Conservation (phyloP, 2,113 vertebrate genomes). For the Amblyopsis rosae region DNA sequence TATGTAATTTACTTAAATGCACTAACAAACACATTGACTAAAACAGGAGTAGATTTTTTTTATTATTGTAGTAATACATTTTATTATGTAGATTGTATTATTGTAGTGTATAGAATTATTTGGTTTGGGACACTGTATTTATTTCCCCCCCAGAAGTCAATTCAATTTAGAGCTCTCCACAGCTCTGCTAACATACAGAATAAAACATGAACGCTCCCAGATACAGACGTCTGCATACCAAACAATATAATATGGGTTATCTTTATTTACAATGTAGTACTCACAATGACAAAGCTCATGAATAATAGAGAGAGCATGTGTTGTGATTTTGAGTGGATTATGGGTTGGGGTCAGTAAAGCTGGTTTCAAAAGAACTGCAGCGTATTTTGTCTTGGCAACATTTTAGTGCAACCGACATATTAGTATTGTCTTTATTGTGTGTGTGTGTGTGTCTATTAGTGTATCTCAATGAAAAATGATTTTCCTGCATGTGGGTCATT, state of each 20-base stretch:
- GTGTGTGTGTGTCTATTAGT: not conserved
- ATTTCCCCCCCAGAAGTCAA: conserved; percentile 1
- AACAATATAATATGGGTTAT: too few species aligned
- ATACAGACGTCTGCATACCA: too few species aligned
- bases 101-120: too few species aligned
- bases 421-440: not conserved
- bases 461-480: not conserved
- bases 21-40: too few species aligned
- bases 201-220: not conserved
- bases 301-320: too few species aligned
- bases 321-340: not conserved
- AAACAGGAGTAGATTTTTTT: too few species aligned
- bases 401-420: conserved; percentile 16
- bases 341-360: not conserved
- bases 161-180: not conserved
- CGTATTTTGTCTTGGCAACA: conserved; percentile 5
- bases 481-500: not conserved
- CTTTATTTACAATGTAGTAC: too few species aligned
- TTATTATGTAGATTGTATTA: too few species aligned
- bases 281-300: too few species aligned
- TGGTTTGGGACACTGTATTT: not conserved
- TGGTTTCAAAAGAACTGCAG: conserved; percentile 19
- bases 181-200: not conserved
- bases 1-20: too few species aligned
- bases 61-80: too few species aligned